phyloP scores from a whole-genome alignment of 2,113 vertebrate species.

The Odobenus rosmarus region DNA sequence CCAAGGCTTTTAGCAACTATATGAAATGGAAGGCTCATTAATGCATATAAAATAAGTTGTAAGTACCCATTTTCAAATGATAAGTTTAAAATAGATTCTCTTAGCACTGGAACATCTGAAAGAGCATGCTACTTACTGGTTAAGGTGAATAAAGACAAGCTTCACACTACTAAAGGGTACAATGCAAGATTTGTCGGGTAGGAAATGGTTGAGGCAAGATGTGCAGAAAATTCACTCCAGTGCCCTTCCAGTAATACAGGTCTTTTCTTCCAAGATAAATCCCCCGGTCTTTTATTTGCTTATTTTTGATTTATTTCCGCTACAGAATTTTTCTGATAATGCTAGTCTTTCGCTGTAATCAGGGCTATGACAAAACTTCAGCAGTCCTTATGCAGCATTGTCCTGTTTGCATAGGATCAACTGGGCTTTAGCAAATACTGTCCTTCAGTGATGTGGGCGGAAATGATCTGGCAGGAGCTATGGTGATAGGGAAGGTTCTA shows the following conservation, averaged over 20 bases:
- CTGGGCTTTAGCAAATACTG: background rate
- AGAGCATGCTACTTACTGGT: background rate
- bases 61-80: background rate
- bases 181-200: background rate
- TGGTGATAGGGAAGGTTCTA: background rate
- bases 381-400: background rate
- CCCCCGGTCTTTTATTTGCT: background rate
- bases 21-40: background rate
- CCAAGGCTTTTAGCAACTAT: background rate
- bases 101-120: background rate
- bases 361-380: background rate
- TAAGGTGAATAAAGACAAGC: background rate
- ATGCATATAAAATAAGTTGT: background rate
- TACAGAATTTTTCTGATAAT: background rate
- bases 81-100: background rate
- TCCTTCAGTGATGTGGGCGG: background rate
- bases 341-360: background rate
- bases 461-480: background rate
- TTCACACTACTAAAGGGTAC: background rate
- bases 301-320: background rate
- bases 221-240: background rate
- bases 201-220: background rate
- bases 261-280: background rate
- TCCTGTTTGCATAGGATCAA: background rate
- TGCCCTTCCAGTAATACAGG: fast-evolving